Base-by-base conservation (phyloP, 2,888 invertebrate genomes). In the Saturnia japonica region DNA sequence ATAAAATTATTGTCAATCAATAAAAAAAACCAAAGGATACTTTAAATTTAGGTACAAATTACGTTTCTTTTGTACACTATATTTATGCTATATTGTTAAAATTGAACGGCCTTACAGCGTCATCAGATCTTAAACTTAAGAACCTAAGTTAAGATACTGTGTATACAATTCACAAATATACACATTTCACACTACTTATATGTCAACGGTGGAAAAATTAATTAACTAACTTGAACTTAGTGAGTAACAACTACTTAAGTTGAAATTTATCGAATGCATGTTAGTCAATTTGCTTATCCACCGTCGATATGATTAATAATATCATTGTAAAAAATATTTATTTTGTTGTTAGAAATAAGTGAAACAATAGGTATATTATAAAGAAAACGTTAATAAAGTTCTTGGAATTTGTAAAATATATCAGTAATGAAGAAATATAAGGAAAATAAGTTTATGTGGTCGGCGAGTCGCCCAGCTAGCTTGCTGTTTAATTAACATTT, bases 381-480 rank as follows among this genome's bases (percentile, higher is more conserved):
- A 60, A 60, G 57, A 40, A 40, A 64, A 64, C 40, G 7, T 19
- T 19, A 40, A 22, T n/a, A 6, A 7, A 64, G 7, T 64, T 64
- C 40, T 64, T n/a, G n/a, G 64, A 64, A 64, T 40, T 19, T 72
- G 74, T 75, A 73, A 70, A 28, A 28, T 60, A 60, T 60, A 68
- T 68, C 72, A 69, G 72, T 75, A 73, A 72, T 70, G 60, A 74
- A 68, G 64, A 72, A 68, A 71, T 69, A 71, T 67, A 71, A 71
- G 68, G 64, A 70, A 74, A 72, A 77, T 64, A 64, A 40, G 40
- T 40, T 40, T 19, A 64, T n/a, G 19, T 40, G 40, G 40, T 40
- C 12, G 51, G 14, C 51, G 47, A 67, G 22, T 51, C 14, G 14
- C 28, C 34, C n/a, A 45, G n/a, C 28, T 51, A 16, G 64, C 47